These are phyloP conservation scores for Mastomys natalensis DNA, from an alignment of 2,113 vertebrate species.

Conservation along the genomic window DNA sequence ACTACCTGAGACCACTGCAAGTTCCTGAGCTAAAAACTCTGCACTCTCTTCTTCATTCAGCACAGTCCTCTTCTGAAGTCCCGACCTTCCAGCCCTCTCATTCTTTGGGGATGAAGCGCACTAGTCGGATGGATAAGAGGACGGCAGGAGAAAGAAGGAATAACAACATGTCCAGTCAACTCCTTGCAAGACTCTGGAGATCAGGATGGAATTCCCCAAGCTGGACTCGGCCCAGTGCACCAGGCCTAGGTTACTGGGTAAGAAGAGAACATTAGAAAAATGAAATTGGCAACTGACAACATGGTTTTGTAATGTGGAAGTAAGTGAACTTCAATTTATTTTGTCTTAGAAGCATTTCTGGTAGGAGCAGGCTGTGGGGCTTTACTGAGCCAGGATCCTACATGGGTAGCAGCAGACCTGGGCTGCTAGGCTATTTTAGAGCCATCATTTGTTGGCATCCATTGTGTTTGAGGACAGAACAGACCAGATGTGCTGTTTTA, in stretches of 20 bases:
- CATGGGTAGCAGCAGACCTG: not conserved
- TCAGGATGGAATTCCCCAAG: conserved; percentile 63
- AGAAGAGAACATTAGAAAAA: conserved; percentile 67
- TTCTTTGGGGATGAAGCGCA: not conserved
- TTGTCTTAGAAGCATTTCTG: conserved; percentile 66
- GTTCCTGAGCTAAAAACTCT: not conserved
- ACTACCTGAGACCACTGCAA: not conserved
- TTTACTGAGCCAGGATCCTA: conserved; percentile 45
- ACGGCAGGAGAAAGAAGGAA: not conserved
- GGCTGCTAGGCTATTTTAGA: conserved; percentile 37
- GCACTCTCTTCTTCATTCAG: not conserved
- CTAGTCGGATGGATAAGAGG: conserved; percentile 21
- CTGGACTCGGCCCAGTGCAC: conserved; percentile 44
- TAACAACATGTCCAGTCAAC: not conserved
- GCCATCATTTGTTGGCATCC: not conserved
- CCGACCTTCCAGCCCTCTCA: not conserved
- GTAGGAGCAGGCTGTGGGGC: not conserved
- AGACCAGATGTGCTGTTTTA: not conserved
- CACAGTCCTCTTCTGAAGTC: conserved; percentile 6
- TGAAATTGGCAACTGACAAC: conserved; percentile 66
- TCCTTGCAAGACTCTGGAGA: conserved; percentile 14
- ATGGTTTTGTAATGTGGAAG: conserved; percentile 67
- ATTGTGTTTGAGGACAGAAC: not conserved
- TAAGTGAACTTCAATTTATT: conserved; percentile 61
- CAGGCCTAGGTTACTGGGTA: conserved; percentile 60